Conservation (phyloP, 2,888 invertebrate species). For the Catocala sponsa region DNA sequence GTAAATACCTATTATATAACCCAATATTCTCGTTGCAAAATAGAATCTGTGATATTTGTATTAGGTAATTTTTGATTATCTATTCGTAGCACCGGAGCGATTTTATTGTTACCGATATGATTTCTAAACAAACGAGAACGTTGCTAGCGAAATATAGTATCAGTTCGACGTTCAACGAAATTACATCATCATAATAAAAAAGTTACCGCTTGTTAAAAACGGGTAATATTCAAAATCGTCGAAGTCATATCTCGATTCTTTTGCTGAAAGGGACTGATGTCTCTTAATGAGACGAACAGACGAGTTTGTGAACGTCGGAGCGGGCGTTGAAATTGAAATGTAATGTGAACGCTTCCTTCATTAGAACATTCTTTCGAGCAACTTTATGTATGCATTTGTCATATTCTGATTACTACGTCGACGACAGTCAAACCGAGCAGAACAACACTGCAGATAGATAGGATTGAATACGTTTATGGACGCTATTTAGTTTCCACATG, state of each 20-base stretch:
- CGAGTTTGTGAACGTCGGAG: background rate
- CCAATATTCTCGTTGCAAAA: background rate
- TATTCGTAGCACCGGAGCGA: background rate
- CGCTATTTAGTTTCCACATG: slow-evolving; percentile 11
- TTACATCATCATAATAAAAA: slow-evolving; percentile 1
- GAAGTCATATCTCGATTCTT: slow-evolving; percentile 8
- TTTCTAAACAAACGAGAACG: background rate
- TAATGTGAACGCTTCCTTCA: slow-evolving; percentile 7
- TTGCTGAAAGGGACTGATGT: slow-evolving; percentile 8
- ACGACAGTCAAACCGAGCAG: background rate
- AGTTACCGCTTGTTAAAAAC: background rate
- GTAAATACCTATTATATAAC: background rate
- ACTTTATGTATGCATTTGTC: background rate
- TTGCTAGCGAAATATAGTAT: background rate
- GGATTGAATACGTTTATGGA: slow-evolving; percentile 1
- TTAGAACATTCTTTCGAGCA: slow-evolving; percentile 3
- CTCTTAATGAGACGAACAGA: slow-evolving; percentile 10
- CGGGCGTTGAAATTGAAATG: slow-evolving; percentile 4
- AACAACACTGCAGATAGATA: background rate
- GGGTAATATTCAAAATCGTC: background rate
- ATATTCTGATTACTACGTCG: slow-evolving; percentile 1
- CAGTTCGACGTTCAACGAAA: background rate
- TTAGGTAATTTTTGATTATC: background rate
- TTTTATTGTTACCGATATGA: background rate
- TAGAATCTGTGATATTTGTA: background rate